Evolutionary conservation across 1,140 invertebrate species (phyloP).

Genomic region (Drosophila littoralis): DNA sequence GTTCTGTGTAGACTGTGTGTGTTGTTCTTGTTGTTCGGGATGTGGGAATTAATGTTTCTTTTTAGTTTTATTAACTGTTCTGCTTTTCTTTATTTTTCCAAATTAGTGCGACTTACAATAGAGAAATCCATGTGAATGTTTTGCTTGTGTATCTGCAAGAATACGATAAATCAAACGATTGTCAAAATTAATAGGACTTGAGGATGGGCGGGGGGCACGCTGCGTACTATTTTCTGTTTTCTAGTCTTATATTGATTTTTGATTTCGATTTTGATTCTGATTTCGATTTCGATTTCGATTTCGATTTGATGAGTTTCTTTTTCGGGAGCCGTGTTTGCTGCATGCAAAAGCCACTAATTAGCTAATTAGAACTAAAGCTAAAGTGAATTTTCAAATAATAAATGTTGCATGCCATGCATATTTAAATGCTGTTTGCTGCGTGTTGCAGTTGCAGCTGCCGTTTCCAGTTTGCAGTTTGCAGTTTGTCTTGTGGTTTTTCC

Average conservation of each 20-base stretch:
- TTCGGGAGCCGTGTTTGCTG: conserved; percentile 23
- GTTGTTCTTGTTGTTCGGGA: conserved; percentile 23
- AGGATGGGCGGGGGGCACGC: conserved; percentile 21
- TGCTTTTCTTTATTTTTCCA: conserved; percentile 50
- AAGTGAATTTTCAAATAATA: conserved; percentile 60
- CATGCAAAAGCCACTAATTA: conserved; percentile 34
- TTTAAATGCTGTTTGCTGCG: conserved; percentile 40
- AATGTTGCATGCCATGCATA: conserved; percentile 72
- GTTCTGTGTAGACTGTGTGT: conserved; percentile 39
- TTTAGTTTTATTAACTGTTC: conserved; percentile 20
- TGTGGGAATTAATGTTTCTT: conserved; percentile 11
- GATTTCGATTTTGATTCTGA: background rate
- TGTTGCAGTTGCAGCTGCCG: conserved; percentile 13
- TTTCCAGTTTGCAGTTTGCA: conserved; percentile 2
- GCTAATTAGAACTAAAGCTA: conserved; percentile 25
- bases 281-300: conserved; percentile 7
- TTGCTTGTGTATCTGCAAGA: conserved; percentile 83
- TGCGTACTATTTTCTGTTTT: background rate
- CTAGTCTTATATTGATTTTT: conserved; percentile 22
- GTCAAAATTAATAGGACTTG: conserved; percentile 74
- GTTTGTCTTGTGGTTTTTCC: conserved; percentile 27
- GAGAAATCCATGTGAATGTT: conserved; percentile 83
- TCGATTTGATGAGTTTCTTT: background rate
- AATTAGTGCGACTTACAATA: conserved; percentile 82
- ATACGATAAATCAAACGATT: conserved; percentile 81